Base-by-base conservation (phyloP, 2,888 invertebrate genomes). In the Drosophila austrosaltans region DNA sequence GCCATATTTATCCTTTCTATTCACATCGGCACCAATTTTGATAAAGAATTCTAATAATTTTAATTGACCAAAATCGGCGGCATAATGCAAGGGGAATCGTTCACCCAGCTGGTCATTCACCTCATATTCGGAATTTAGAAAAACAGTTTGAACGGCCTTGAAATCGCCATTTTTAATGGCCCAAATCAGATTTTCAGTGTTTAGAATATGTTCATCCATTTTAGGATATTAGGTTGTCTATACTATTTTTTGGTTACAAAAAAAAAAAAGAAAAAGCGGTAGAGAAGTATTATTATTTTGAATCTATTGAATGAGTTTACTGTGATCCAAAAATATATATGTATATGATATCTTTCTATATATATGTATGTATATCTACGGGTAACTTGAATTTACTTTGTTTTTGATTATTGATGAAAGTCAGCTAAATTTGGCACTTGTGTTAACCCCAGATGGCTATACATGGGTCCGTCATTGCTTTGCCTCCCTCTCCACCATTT, bases 1-100 rank as follows among this genome's bases (percentile, higher is more conserved):
- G 32, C 98, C 98, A 94, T 98, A 97, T 93, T 97, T 97, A 92
- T 99, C 99, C 91, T 95, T 94, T 93, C 98, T 98, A 94, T 99
- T 97, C 12, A 98, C 96, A 93, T 98, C 95, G 58, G 98, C 98
- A 76, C 98, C 98, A 93, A 96, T 96, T 54, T 95, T 94, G 78
- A 98, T 93, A 77, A 99, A 94, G 93, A 97, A 98, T 91, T 96
- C 95, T 75, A 99, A 94, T 44, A 99, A 96, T 89, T 96, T 96
- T 69, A 94, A 94, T 91, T 99, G 99, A 0, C 99, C 99, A 93
- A 98, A 99, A 93, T 99, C 99, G 30, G 98, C 98, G 40, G 99
- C 99, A 93, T 97, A 97, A 90, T 98, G 96, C 66, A 99, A 94
- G 4, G 98, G 97, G 66, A 95, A 96, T 88, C 98, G 94, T 61